Conservation (phyloP, 2,113 vertebrate genomes). For the Rallus limicola region DNA sequence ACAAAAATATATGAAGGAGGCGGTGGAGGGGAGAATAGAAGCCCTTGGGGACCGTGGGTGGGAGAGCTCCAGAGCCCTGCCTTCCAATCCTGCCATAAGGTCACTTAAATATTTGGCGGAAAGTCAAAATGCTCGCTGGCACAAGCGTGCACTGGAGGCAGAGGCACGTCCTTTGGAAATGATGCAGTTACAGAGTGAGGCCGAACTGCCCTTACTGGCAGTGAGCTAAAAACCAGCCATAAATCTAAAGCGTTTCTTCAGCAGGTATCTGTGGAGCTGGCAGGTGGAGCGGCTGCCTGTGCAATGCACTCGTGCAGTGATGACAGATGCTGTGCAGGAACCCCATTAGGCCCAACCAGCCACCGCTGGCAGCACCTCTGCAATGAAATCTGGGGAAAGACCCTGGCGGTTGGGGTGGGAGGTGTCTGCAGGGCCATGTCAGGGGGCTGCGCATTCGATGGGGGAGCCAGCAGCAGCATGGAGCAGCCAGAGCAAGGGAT, state of each 20-base stretch:
- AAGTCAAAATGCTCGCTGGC: slow-evolving; percentile 32
- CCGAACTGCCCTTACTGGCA: background rate
- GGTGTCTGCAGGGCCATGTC: background rate
- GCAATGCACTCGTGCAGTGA: background rate
- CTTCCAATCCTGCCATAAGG: slow-evolving; percentile 21
- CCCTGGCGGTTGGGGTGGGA: background rate
- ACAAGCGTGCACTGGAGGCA: background rate
- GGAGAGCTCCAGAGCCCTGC: background rate
- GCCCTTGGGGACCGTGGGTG: background rate
- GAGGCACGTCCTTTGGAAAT: background rate
- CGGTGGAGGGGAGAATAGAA: background rate
- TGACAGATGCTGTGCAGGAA: background rate
- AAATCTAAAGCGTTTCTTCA: background rate
- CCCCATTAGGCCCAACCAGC: background rate
- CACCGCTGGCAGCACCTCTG: background rate
- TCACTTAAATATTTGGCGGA: slow-evolving; percentile 6
- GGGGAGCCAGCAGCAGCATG: fast-evolving
- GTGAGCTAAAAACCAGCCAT: background rate
- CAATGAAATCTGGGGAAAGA: background rate
- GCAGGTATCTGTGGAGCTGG: background rate
- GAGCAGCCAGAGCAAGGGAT: background rate
- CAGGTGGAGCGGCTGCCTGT: background rate
- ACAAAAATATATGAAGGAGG: background rate
- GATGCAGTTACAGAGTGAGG: background rate
- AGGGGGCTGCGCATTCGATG: fast-evolving